These are phyloP conservation scores for Brachionus koreanus DNA, from an alignment of 1,140 invertebrate genomes.

Conservation along the genomic window DNA sequence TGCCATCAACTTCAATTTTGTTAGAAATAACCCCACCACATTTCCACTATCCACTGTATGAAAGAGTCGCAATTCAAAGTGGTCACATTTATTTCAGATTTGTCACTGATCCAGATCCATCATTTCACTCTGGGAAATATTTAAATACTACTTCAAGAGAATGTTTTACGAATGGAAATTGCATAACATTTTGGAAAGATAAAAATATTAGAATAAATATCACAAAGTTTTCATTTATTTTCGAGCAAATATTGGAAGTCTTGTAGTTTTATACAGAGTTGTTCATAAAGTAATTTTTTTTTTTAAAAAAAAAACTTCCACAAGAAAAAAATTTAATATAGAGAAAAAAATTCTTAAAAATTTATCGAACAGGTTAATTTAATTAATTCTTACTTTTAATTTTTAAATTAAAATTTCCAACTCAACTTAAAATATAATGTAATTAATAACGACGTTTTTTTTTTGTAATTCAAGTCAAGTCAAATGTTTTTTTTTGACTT, in stretches of 20 bases:
- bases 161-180: not conserved
- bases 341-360: too few relatives aligned
- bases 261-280: too few relatives aligned
- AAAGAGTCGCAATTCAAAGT: constrained; percentile 10
- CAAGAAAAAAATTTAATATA: too few relatives aligned
- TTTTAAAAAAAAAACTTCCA: too few relatives aligned
- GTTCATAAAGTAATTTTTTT: too few relatives aligned
- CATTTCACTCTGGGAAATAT: not conserved
- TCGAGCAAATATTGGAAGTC: not conserved
- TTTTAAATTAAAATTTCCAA: too few relatives aligned
- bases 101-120: not conserved
- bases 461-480: too few relatives aligned
- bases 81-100: constrained; percentile 17
- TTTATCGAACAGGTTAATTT: too few relatives aligned
- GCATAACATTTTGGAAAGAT: not conserved
- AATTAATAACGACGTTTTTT: too few relatives aligned
- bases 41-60: constrained; percentile 12
- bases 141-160: not conserved
- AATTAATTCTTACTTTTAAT: too few relatives aligned
- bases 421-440: too few relatives aligned
- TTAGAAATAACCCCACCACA: not conserved
- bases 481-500: too few relatives aligned
- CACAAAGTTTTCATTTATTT: not conserved
- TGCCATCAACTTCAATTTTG: not conserved
- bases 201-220: not conserved